Evolutionary conservation across 2,797 vertebrate genomes (phyloP), one percentile per base, ranked within the genome.

Genomic region (Tapera naevia): DNA sequence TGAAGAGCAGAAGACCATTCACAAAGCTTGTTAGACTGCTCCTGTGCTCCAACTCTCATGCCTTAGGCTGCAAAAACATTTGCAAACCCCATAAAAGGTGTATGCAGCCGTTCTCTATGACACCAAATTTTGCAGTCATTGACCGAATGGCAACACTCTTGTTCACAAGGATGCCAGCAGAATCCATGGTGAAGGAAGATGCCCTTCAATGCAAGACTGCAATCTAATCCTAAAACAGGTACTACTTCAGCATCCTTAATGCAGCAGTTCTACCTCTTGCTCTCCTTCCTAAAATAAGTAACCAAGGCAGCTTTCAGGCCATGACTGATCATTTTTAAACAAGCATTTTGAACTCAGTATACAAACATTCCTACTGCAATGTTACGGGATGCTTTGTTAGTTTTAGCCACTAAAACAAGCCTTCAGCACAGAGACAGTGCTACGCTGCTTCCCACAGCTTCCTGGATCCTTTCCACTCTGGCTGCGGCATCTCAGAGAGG

Each of bases 381-480:
- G 2, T 83, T 75, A 74, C 6, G 75, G 91, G 90, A 88, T 88
- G 91, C 71, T 74, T 83, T 91, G 72, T 60, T 88, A 92, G 75
- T 37, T 74, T 94, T 30, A 93, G 84, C 87, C 92, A 80, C 78
- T 88, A 58, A 90, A 90, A 82, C n/a, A 71, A 87, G 91, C 92
- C 73, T 65, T 82, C 64, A 85, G 91, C 11, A 7, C 0, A 0
- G 76, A 86, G 79, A 91, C 18, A 6, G 58, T 75, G 88, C 88
- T 93, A 73, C 2, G 4, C 86, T 0, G 12, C 89, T 89, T 93
- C 81, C 66, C 48, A 5, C 13, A 0, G 2, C 69, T 91, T 64
- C 62, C 94, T 96, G 95, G 95, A 97, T 94, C 92, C 73, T 89
- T 94, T 96, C 95, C 96, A 93, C 86, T 61, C 89, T 85, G 94